A percentile compares a stretch with the other conserved stretches of the same genome.
These are phyloP conservation scores for Eupithecia inturbata DNA, from an alignment of 2,888 invertebrate species.

Conservation along the genomic window DNA sequence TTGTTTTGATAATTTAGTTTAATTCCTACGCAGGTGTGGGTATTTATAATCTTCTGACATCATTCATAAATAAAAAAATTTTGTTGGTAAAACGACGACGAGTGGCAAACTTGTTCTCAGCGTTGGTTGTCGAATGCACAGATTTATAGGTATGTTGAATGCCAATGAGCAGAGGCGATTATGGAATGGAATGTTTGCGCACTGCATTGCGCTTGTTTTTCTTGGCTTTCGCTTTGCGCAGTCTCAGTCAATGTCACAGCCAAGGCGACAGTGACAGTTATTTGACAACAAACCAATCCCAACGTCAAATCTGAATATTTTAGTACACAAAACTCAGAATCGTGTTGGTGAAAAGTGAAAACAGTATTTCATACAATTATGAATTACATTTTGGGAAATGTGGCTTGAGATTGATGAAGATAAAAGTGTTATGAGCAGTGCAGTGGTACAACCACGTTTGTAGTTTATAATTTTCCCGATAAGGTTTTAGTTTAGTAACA, in stretches of 20 bases:
- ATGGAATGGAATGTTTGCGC: conserved; percentile 13
- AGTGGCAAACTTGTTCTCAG: conserved; percentile 9
- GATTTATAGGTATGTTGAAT: too few species aligned
- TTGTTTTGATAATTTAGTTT: conserved; percentile 30
- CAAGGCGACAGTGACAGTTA: conserved; percentile 26
- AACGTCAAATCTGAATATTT: conserved; percentile 1
- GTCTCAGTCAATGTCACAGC: conserved; percentile 27
- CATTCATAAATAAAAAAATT: conserved; percentile 16
- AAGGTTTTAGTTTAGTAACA: not conserved
- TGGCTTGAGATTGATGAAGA: not conserved
- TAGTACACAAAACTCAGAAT: conserved; percentile 5
- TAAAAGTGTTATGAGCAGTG: not conserved
- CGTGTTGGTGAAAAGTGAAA: not conserved
- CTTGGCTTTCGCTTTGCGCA: conserved; percentile 10
- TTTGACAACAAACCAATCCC: conserved; percentile 1
- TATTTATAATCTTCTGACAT: conserved; percentile 11
- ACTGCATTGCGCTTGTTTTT: conserved; percentile 9
- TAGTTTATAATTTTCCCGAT: not conserved
- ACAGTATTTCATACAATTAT: not conserved
- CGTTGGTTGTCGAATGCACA: not conserved
- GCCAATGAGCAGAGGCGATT: not conserved
- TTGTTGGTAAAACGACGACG: not conserved
- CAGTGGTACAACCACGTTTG: too few species aligned
- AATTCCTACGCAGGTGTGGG: not conserved
- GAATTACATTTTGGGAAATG: not conserved